Base-by-base conservation (phyloP, 2,888 invertebrate species). In the Rutpela maculata region DNA sequence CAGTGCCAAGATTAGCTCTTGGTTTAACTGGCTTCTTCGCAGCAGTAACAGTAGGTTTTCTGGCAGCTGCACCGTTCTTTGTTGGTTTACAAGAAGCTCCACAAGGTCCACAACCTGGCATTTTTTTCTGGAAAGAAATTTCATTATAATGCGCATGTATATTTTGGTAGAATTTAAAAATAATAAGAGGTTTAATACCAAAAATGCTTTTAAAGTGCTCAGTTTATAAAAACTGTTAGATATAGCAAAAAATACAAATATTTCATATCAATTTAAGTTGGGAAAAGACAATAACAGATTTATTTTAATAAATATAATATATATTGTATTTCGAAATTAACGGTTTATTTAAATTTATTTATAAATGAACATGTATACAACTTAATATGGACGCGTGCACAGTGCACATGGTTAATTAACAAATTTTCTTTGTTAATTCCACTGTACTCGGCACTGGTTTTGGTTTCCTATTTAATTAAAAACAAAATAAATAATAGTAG, bases 101-200 rank as follows among this genome's bases (percentile, higher is more conserved):
- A 4, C 62, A 60, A 50, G 50, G 50, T 22, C 60, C 57, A 35
- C 69, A 69, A 56, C 56, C 22, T 11, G 57, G 59, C 69, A 69
- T 69, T 9, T 31, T 22, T 68, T 56, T 68, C 12, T 18, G 9
- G 0, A 56, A 50, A 22, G 18, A 12, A 57, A 62, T 62, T 10
- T 22, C 7, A 7, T 17, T 5, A 56, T 56, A 56, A 18, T 56
- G 18, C 4, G 22, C 4, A 4, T 26, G 4, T 26, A 26, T 26
- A 1, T 26, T 3, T 26, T 1, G 22, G 22, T 26, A 26, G 22
- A 1, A 26, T 26, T 26, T 26, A 26, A 26, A 26, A 26, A 26
- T 26, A 26, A 26, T 26, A 26, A 26, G 22, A 26, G 4, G 22
- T 26, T 43, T 38, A 5, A 2, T 38, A 38, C 9, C 38, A 38